phyloP scores from a whole-genome alignment of 2,797 vertebrate genomes.

The Streptopelia turtur region DNA sequence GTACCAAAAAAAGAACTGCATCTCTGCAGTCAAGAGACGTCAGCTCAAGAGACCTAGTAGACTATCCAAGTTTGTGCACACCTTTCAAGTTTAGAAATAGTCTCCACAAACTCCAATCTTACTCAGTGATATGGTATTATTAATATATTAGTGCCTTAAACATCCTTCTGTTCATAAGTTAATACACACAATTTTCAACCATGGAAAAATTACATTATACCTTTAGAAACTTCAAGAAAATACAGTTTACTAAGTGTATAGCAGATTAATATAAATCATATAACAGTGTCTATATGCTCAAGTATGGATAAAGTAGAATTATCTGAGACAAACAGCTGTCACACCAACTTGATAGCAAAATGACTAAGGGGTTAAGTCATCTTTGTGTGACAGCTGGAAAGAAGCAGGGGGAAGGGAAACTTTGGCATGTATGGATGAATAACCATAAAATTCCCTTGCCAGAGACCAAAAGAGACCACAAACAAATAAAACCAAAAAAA shows the following conservation, averaged over 20 bases:
- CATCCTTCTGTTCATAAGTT: background rate
- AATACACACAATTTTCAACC: background rate
- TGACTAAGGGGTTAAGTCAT: conserved; percentile 17
- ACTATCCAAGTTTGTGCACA: background rate
- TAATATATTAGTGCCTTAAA: background rate
- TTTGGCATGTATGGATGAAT: background rate
- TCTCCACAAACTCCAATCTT: background rate
- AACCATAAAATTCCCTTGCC: background rate
- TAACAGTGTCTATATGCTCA: background rate
- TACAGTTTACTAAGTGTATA: background rate
- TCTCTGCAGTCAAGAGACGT: background rate
- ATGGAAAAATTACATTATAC: background rate
- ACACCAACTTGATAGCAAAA: background rate
- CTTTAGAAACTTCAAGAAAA: background rate
- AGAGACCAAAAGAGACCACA: background rate
- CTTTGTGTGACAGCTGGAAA: conserved; percentile 9
- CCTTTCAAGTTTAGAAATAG: background rate
- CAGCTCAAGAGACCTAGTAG: background rate
- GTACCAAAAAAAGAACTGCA: background rate
- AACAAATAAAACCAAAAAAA: background rate
- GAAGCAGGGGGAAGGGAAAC: background rate
- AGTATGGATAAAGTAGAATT: background rate
- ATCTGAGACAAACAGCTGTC: conserved; percentile 8
- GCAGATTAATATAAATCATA: background rate
- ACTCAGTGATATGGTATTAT: background rate